Conservation (phyloP, 1,140 invertebrate genomes). For the Ceratosolen solmsi region DNA sequence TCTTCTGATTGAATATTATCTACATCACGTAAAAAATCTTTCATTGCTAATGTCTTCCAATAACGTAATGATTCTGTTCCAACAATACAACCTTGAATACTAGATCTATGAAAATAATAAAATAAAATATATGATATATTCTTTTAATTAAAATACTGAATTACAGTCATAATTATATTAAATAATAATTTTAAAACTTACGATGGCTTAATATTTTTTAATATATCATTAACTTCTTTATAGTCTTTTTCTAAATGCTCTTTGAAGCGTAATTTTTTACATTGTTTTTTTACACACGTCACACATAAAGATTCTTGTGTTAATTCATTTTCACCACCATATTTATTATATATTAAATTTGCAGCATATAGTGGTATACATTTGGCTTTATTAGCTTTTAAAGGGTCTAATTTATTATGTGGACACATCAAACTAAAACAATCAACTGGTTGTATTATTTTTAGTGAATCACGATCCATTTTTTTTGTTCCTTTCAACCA, state of each 20-base stretch:
- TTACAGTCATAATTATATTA: not conserved
- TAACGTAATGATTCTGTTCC: constrained; percentile 67
- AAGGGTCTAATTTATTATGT: constrained; percentile 72
- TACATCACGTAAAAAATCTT: constrained; percentile 55
- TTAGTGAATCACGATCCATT: constrained; percentile 6
- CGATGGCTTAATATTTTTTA: constrained; percentile 64
- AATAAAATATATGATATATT: constrained; percentile 26
- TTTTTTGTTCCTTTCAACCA: constrained; percentile 59
- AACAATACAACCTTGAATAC: constrained; percentile 64
- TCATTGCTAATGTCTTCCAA: constrained; percentile 67
- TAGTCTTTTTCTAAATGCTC: constrained; percentile 65
- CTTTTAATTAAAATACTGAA: not conserved
- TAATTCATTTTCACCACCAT: constrained; percentile 71
- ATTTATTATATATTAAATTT: constrained; percentile 71
- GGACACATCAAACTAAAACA: constrained; percentile 72
- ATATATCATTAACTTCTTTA: constrained; percentile 66
- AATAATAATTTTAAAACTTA: constrained; percentile 55
- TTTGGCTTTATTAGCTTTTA: constrained; percentile 68
- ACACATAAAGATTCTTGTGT: constrained; percentile 70
- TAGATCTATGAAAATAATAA: constrained; percentile 51
- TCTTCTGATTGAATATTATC: constrained; percentile 50
- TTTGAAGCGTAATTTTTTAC: constrained; percentile 68
- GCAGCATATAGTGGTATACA: constrained; percentile 66
- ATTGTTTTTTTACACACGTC: constrained; percentile 74
- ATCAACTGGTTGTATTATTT: constrained; percentile 68